These are phyloP conservation scores for Augochlora pura DNA, from an alignment of 1,140 invertebrate genomes.

Conservation along the genomic window DNA sequence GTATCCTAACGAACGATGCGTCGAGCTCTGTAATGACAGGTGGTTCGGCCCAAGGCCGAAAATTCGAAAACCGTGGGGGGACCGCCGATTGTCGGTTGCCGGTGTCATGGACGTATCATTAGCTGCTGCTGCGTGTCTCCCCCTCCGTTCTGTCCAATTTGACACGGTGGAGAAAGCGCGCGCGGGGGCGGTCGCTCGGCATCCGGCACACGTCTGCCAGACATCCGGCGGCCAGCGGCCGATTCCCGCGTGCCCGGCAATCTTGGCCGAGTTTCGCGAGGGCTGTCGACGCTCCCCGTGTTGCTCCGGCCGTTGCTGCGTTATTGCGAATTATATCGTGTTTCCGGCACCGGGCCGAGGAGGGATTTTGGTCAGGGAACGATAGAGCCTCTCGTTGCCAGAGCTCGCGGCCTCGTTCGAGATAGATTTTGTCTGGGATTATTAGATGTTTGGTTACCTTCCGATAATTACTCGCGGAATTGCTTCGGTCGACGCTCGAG, in stretches of 20 bases:
- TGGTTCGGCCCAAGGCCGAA: constrained; percentile 31
- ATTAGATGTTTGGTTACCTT: constrained; percentile 66
- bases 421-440: constrained; percentile 62
- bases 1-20: no score
- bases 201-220: constrained; percentile 49
- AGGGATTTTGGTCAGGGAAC: constrained; percentile 4
- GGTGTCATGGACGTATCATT: constrained; percentile 35
- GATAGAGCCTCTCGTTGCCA: not conserved
- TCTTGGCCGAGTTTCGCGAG: constrained; percentile 11
- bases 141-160: constrained; percentile 52
- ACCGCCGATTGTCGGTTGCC: not conserved
- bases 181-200: not conserved
- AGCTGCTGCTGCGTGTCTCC: constrained; percentile 14
- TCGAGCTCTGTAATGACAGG: constrained; percentile 48
- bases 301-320: constrained; percentile 4
- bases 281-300: not conserved
- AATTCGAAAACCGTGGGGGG: constrained; percentile 1
- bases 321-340: constrained; percentile 49
- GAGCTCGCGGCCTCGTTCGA: constrained; percentile 12
- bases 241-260: constrained; percentile 28
- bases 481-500: constrained; percentile 44
- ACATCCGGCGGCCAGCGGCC: constrained; percentile 56
- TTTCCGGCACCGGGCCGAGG: not conserved
- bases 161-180: constrained; percentile 32
- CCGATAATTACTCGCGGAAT: constrained; percentile 67